Evolutionary conservation across 2,888 invertebrate species (phyloP), one percentile per base, ranked within the genome.

Genomic region (Megastigmus dorsalis): DNA sequence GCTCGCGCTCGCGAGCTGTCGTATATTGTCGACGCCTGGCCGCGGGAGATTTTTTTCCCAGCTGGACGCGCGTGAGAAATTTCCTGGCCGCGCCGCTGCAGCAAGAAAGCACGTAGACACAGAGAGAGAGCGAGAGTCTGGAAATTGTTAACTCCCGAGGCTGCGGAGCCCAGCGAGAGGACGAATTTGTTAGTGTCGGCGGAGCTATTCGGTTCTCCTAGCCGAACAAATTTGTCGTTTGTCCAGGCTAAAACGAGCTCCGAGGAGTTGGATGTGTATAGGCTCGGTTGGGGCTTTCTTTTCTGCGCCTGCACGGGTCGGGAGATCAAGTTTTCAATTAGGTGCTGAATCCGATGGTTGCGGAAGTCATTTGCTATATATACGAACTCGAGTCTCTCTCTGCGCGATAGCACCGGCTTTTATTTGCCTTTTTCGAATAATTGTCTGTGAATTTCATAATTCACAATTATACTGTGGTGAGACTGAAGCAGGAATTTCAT

Each of bases 291-390:
- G n/a, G n/a, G n/a, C n/a, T n/a, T n/a, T n/a, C n/a, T n/a, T n/a
- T n/a, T n/a, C n/a, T n/a, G n/a, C n/a, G n/a, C n/a, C n/a, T n/a
- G n/a, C n/a, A n/a, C 52, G n/a, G 33, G 38, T 43, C 30, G 36
- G 28, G 20, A 13, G 38, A 28, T 55, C 41, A 28, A 57, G 30
- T 59, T 67, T 73, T 73, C 59, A 65, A 59, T 66, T 72, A 72
- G 30, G 6, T n/a, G 36, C 33, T 33, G 72, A 43, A 48, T 65
- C 26, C 65, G 26, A 72, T 65, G 20, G 65, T 59, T 50, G 71
- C 57, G 71, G 57, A 72, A 72, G 57, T 57, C 63, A 45, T 71
- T 71, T 71, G 33, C 9, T 23, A 23, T 1, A 6, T 1, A 9
- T 18, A 28, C n/a, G 26, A 4, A n/a, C n/a, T n/a, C n/a, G n/a